phyloP scores from a whole-genome alignment of 1,140 invertebrate genomes.

The Ylistrum balloti region DNA sequence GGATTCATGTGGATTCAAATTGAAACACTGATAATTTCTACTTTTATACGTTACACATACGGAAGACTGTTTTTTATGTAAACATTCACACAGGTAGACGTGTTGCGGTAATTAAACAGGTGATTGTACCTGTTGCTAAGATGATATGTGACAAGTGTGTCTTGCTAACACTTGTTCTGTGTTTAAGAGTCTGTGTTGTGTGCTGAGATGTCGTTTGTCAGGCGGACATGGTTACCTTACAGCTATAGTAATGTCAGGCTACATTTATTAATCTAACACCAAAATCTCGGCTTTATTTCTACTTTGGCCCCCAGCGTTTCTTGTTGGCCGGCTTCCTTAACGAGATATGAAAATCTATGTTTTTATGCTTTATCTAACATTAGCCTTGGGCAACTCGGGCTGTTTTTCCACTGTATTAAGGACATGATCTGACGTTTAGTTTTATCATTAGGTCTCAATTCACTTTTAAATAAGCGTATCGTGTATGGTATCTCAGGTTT shows the following conservation, averaged over 20 bases:
- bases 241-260: conserved; percentile 18
- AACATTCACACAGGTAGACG: neutral
- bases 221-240: neutral
- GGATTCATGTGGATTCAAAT: too few relatives aligned
- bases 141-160: neutral
- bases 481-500: neutral
- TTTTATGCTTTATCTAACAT: neutral
- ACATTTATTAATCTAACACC: conserved; percentile 35
- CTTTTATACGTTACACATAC: neutral
- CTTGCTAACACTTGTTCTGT: neutral
- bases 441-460: conserved; percentile 21
- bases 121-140: neutral
- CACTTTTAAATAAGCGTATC: conserved; percentile 30
- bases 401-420: conserved; percentile 22
- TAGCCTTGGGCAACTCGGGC: neutral
- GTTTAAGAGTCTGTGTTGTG: neutral
- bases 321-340: conserved; percentile 13
- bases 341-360: conserved; percentile 28
- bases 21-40: too few relatives aligned
- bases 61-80: conserved; percentile 4
- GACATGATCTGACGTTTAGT: conserved; percentile 19
- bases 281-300: conserved; percentile 15
- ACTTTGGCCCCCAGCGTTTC: conserved; percentile 11
- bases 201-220: conserved; percentile 24
- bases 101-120: conserved; percentile 9